These are phyloP conservation scores for Palythoa caribaeorum DNA, from an alignment of 92 coral and sea anemone species.

Conservation along the genomic window DNA sequence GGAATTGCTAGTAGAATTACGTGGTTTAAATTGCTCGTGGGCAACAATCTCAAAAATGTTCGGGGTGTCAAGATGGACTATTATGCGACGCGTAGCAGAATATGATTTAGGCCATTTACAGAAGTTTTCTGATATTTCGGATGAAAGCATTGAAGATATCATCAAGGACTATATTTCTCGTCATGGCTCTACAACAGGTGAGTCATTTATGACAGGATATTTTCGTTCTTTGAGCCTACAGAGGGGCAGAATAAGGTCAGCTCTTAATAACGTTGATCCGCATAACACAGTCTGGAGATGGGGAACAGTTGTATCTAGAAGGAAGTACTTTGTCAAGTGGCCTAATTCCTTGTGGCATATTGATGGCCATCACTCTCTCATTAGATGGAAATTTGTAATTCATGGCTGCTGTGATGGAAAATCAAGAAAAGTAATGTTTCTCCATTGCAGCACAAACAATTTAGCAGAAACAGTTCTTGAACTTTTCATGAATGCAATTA, in stretches of 20 bases:
- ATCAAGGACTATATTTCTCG: slow-evolving; percentile 72
- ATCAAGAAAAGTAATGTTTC: slow-evolving; percentile 1
- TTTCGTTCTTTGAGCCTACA: slow-evolving; percentile 50
- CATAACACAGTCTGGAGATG: not conserved
- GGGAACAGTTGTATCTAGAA: not conserved
- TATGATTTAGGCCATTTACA: slow-evolving; percentile 53
- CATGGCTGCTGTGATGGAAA: not conserved
- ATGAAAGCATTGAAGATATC: slow-evolving; percentile 63
- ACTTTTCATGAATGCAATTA: not conserved
- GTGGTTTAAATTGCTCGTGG: slow-evolving; percentile 79
- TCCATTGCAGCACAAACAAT: not conserved
- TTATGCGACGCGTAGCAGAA: slow-evolving; percentile 65
- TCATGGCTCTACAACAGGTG: slow-evolving; percentile 76
- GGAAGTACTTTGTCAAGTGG: slow-evolving; percentile 45
- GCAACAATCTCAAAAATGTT: slow-evolving; percentile 68
- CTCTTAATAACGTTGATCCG: not conserved
- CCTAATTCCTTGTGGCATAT: slow-evolving; percentile 52
- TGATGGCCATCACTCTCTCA: slow-evolving; percentile 46
- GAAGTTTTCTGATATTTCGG: slow-evolving; percentile 67
- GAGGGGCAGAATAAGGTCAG: slow-evolving; percentile 16
- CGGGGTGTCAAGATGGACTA: slow-evolving; percentile 76
- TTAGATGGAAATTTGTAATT: not conserved
- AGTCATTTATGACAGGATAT: slow-evolving; percentile 68
- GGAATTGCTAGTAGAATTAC: slow-evolving; percentile 67
- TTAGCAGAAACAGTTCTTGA: not conserved